Evolutionary conservation across 2,888 invertebrate species (phyloP).

Genomic region (Microplitis manilae): DNA sequence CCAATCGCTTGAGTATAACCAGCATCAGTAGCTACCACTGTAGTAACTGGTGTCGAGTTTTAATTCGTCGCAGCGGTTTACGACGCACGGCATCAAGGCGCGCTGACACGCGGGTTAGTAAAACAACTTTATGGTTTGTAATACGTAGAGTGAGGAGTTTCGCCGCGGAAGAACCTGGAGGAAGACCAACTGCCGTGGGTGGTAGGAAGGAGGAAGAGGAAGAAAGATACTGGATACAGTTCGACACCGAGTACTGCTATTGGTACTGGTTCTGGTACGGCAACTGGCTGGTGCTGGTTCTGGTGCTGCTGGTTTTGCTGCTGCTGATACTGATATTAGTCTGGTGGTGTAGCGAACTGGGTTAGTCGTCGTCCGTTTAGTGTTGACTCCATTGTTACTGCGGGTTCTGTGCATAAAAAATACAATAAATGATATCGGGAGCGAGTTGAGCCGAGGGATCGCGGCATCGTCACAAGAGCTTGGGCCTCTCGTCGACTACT

Average conservation of each 20-base stretch:
- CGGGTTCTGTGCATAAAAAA: no score
- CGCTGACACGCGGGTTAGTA: no score
- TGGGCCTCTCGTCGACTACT: slow-evolving; percentile 25
- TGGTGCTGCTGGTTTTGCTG: no score
- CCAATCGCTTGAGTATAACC: not conserved
- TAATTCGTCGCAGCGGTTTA: not conserved
- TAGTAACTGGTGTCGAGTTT: not conserved
- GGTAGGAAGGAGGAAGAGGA: slow-evolving; percentile 32
- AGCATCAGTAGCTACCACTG: no score
- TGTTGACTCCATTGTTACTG: no score
- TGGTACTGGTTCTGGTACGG: no score
- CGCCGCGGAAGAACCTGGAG: not conserved
- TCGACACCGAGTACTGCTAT: no score
- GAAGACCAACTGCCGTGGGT: not conserved
- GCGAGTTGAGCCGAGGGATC: slow-evolving; percentile 6
- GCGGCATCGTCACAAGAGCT: not conserved
- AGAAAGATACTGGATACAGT: slow-evolving; percentile 26
- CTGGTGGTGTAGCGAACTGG: not conserved
- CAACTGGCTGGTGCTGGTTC: no score
- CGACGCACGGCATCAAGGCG: no score
- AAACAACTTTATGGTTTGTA: no score
- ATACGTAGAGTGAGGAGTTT: no score
- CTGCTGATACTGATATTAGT: not conserved
- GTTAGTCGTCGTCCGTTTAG: not conserved
- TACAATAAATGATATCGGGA: not conserved